A percentile compares a stretch with the other conserved stretches of the same genome.
phyloP scores from a whole-genome alignment of 2,888 invertebrate genomes.

The Gryllus longicercus region DNA sequence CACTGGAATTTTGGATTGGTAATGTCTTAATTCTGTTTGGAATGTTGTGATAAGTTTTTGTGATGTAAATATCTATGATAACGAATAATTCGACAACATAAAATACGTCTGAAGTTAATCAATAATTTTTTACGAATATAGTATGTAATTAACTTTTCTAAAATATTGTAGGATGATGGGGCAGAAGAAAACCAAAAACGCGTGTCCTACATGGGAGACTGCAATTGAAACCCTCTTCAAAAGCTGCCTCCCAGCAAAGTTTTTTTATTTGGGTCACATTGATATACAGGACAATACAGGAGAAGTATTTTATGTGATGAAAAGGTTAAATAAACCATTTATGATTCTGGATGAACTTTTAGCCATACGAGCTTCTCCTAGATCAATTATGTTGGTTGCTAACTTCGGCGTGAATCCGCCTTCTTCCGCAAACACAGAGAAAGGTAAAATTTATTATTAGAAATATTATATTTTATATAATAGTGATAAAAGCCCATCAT shows the following conservation, averaged over 20 bases:
- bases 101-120: too few relatives aligned
- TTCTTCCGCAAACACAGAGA: neutral
- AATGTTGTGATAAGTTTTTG: neutral
- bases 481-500: too few relatives aligned
- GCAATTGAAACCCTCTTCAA: constrained; percentile 59
- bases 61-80: too few relatives aligned
- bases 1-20: constrained; percentile 18
- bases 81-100: too few relatives aligned
- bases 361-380: neutral
- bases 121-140: neutral
- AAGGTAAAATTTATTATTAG: neutral
- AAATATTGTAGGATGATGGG: constrained; percentile 21
- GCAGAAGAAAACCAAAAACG: constrained; percentile 18
- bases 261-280: constrained; percentile 59
- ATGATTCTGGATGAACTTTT: constrained; percentile 21
- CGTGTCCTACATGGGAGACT: constrained; percentile 55
- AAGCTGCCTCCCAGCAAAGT: constrained; percentile 60
- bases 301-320: constrained; percentile 40
- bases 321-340: neutral
- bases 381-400: constrained; percentile 23
- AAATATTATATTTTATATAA: too few relatives aligned
- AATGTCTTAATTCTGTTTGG: neutral
- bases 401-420: neutral
- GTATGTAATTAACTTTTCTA: too few relatives aligned
- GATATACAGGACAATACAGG: constrained; percentile 59